Base-by-base conservation (phyloP, 30 jellyfish, hydroid and myxozoan species). In the Chironex yamaguchii region DNA sequence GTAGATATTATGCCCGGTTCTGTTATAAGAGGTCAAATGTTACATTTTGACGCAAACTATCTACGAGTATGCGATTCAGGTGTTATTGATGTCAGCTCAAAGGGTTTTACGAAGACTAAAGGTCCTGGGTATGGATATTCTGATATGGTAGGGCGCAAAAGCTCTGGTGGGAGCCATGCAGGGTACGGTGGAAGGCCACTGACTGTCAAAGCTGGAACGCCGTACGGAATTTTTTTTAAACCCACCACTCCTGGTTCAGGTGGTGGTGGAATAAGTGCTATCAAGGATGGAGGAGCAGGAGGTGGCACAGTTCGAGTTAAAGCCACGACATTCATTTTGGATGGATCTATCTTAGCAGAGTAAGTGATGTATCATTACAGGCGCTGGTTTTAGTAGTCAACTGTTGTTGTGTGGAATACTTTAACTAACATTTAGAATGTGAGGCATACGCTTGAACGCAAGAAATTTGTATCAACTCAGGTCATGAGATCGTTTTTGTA, bases 121-220 rank as follows among this genome's bases (percentile, higher is more conserved):
- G 93, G 93, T 28, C n/a, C 22, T 17, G 93, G 93, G 2, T n/a
- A 36, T 30, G 93, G 93, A 12, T 81, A 81, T 1, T 69, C 93
- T 1, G 93, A 83, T 33, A 13, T 24, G 11, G 24, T 81, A 14
- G 93, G 74, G 12, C 70, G 71, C 49, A 87, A 64, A 24, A 69
- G 93, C 53, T 69, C 82, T 32, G 93, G 93, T 20, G 93, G 93
- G 1, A 83, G 93, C 35, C 93, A 83, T 58, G 93, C 93, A 2
- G 93, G 93, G 12, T 83, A 23, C 58, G 93, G 93, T 13, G 74
- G 85, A 34, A 27, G 86, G 20, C 93, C 87, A 29, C 30, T 82
- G 3, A 2, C 81, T 0, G 3, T 83, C 54, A 35, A 86, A 0
- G 21, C 34, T 49, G 93, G 87, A 1, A 24, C 81, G 11, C 93